Conservation (phyloP, 23 tunicate genomes). For the Ciona savignyi region DNA sequence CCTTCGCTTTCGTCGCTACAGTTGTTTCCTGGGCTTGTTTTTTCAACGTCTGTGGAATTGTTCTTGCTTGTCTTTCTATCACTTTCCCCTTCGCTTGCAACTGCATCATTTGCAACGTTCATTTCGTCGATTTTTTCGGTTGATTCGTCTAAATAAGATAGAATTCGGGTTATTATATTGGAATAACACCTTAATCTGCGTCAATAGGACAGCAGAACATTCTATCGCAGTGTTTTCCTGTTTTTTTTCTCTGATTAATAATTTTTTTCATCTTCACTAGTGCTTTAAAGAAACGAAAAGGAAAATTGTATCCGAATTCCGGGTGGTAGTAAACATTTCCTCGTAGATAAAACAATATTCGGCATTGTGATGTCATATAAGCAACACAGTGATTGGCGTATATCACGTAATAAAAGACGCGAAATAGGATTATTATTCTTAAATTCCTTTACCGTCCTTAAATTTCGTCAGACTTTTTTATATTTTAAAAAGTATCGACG, state of each 20-base stretch:
- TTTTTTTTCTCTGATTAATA: too few relatives aligned
- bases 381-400: background rate
- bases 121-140: background rate
- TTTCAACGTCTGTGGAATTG: conserved; percentile 11
- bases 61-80: conserved; percentile 8
- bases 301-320: too few relatives aligned
- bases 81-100: conserved; percentile 14
- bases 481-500: too few relatives aligned
- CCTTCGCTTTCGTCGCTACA: conserved; percentile 71
- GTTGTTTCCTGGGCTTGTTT: conserved; percentile 14
- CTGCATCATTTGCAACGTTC: conserved; percentile 7
- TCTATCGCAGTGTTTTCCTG: too few relatives aligned
- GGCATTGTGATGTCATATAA: background rate
- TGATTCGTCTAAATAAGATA: conserved; percentile 9
- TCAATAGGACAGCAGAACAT: too few relatives aligned
- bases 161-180: too few relatives aligned
- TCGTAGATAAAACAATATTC: background rate
- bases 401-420: conserved; percentile 8
- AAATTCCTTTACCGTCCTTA: conserved; percentile 6
- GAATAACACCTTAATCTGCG: too few relatives aligned
- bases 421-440: conserved; percentile 30
- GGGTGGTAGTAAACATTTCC: too few relatives aligned
- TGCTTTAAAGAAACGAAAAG: too few relatives aligned
- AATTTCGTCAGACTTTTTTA: too few relatives aligned
- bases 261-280: background rate